phyloP scores from a whole-genome alignment of 92 coral and sea anemone species.

The Epizoanthus ramosus region DNA sequence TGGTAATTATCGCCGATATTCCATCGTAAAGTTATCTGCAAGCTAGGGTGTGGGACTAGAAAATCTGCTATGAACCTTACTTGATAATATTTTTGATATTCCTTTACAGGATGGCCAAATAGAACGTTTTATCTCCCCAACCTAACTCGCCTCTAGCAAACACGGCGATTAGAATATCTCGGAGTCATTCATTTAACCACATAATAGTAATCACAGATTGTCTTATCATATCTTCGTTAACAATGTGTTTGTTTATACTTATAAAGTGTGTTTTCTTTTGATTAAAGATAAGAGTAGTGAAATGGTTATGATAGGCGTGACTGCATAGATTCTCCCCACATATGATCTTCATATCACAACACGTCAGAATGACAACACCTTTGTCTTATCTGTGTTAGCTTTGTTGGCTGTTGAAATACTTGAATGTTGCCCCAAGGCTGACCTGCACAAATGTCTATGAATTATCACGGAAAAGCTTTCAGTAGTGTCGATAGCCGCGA shows the following conservation, averaged over 20 bases:
- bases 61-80: too few species aligned
- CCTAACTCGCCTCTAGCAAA: too few species aligned
- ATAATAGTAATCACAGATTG: not conserved
- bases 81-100: too few species aligned
- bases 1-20: too few species aligned
- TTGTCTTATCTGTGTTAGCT: slow-evolving; percentile 5
- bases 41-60: too few species aligned
- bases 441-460: not conserved
- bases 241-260: slow-evolving; percentile 2
- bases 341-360: slow-evolving; percentile 6
- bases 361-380: slow-evolving; percentile 35
- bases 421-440: slow-evolving; percentile 15
- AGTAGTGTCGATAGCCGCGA: not conserved
- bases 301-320: slow-evolving; percentile 27
- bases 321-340: not conserved
- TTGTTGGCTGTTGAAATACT: slow-evolving; percentile 29
- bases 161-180: too few species aligned
- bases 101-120: too few species aligned
- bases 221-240: not conserved
- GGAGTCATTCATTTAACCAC: too few species aligned
- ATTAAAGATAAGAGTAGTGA: slow-evolving; percentile 32
- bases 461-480: slow-evolving; percentile 7
- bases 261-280: slow-evolving; percentile 15
- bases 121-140: too few species aligned
- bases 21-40: too few species aligned